These are phyloP conservation scores for Hecatera dysodea DNA, from an alignment of 2,888 invertebrate species.

Conservation along the genomic window DNA sequence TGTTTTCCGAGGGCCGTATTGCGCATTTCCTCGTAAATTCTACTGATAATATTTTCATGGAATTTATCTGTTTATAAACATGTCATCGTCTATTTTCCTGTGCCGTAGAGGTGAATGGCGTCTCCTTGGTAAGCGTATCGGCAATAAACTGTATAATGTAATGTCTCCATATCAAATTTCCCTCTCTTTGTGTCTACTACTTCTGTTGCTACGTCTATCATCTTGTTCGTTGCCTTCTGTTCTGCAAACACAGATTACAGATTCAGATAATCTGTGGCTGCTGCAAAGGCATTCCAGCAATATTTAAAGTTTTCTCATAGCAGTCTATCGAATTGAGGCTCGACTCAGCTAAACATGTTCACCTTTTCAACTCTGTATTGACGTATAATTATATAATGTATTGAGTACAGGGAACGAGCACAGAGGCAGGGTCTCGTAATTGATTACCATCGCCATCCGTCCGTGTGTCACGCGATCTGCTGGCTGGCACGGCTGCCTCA, in stretches of 20 bases:
- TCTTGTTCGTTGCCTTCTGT: neutral
- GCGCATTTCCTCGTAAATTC: constrained; percentile 25
- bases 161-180: neutral
- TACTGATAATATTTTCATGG: constrained; percentile 13
- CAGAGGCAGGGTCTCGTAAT: constrained; percentile 53
- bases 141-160: neutral
- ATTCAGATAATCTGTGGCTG: neutral
- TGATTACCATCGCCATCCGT: constrained; percentile 54
- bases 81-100: constrained; percentile 20
- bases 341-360: neutral
- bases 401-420: constrained; percentile 19
- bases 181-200: constrained; percentile 1
- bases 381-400: constrained; percentile 35
- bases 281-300: neutral
- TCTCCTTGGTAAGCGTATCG: neutral
- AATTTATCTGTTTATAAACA: constrained; percentile 22
- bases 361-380: constrained; percentile 7
- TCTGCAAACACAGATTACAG: neutral
- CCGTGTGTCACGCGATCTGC: constrained; percentile 64
- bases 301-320: neutral
- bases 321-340: neutral
- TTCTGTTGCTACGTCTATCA: constrained; percentile 2
- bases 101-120: neutral
- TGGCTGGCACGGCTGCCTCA: constrained; percentile 16
- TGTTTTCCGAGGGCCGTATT: constrained; percentile 13